Conservation (phyloP, 2,797 vertebrate species). For the Merluccius polli region DNA sequence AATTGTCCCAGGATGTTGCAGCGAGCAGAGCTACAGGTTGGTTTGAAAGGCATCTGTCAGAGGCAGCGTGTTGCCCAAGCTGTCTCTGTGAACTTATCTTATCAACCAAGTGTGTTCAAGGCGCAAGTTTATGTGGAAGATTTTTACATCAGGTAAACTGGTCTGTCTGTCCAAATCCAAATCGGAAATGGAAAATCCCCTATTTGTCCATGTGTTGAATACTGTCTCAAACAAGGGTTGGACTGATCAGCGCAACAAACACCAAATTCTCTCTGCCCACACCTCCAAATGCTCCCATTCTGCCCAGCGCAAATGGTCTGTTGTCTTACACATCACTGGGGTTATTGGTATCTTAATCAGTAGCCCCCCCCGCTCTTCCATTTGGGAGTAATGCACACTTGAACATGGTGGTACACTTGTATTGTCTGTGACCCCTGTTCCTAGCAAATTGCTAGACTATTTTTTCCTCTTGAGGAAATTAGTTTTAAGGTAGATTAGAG, state of each 20-base stretch:
- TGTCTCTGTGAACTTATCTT: neutral
- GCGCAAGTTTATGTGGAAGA: neutral
- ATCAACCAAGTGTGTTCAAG: neutral
- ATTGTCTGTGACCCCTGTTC: conserved; percentile 1
- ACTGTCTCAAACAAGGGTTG: neutral
- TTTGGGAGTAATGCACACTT: neutral
- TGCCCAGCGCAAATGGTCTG: neutral
- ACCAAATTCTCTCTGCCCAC: neutral
- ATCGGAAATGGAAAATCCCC: neutral
- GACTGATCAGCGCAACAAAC: neutral
- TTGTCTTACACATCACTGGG: neutral
- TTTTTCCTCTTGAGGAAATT: conserved; percentile 3
- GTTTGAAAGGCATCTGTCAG: neutral
- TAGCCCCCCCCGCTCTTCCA: too few species aligned
- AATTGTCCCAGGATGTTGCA: neutral
- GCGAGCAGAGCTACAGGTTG: neutral
- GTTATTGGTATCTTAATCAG: neutral
- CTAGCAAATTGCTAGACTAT: neutral
- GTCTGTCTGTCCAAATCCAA: neutral
- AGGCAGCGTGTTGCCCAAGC: too few species aligned
- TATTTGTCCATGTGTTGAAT: neutral
- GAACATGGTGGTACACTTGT: neutral
- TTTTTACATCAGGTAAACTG: neutral
- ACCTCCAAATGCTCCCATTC: neutral
- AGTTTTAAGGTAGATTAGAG: conserved; percentile 2